Base-by-base conservation (phyloP, 1,140 invertebrate species). In the Drosophila azteca region DNA sequence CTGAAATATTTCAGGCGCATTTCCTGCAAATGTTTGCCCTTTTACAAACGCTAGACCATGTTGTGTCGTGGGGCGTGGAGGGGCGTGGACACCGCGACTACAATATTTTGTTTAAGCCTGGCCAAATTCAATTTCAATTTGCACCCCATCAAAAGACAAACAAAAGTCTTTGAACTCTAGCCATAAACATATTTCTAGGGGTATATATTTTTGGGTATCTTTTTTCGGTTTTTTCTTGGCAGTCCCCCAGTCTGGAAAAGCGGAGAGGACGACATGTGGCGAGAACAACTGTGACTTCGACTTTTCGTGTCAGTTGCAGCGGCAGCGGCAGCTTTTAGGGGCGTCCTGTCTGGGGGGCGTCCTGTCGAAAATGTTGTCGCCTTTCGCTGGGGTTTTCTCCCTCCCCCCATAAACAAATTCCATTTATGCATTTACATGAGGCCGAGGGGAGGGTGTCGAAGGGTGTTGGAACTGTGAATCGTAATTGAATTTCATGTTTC, bases 131-230 rank as follows among this genome's bases (percentile, higher is more conserved):
- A 87, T 82, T 87, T 87, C 83, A 87, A 88, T 87, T 87, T 88
- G 83, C 82, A 88, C 82, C 82, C 79, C 82, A 79, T 82, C 75
- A 88, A 82, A 82, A 83, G 74, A 71, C 74, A 88, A 87, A 88
- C 83, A 82, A 76, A 76, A 87, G 83, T 88, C 82, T 87, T 87
- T 87, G 83, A 87, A 87, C 83, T 87, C 66, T 88, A 66, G 63
- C 70, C 79, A 88, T 87, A 82, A 87, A 79, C 82, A 88, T 88
- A 88, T 82, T 74, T 71, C 4, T 7, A n/a, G 57, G 46, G 35
- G 26, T 35, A 43, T 15, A 39, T 15, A 26, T 24, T 24, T 24
- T 71, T 57, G 57, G 26, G 15, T 39, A 22, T 26, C 53, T 44
- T 72, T 49, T 73, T 26, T n/a, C n/a, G n/a, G 35, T 53, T 54